phyloP scores from a whole-genome alignment of 2,888 invertebrate species.

The Chalcosyrphus nemorum region DNA sequence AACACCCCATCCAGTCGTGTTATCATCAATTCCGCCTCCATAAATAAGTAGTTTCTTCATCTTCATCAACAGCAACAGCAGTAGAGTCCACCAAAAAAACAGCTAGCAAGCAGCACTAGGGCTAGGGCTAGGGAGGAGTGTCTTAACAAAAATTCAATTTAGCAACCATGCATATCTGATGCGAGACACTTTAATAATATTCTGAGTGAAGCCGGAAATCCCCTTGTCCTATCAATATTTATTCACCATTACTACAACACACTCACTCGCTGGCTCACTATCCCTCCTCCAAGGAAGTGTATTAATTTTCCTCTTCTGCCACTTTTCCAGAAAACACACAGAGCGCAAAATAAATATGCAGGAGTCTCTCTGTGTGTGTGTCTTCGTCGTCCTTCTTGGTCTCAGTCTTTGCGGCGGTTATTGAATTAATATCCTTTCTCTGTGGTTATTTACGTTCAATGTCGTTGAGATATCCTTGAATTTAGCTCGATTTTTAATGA shows the following conservation, averaged over 20 bases:
- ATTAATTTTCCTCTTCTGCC: constrained; percentile 23
- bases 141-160: constrained; percentile 56
- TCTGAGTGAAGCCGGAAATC: constrained; percentile 5
- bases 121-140: not conserved
- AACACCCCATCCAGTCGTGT: constrained; percentile 36
- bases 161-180: constrained; percentile 53
- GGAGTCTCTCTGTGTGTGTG: not conserved
- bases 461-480: constrained; percentile 30
- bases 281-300: constrained; percentile 20
- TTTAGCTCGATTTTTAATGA: constrained; percentile 23
- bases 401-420: constrained; percentile 5
- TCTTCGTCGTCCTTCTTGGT: not conserved
- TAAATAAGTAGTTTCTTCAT: constrained; percentile 65
- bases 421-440: constrained; percentile 59
- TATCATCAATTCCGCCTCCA: constrained; percentile 51
- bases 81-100: not conserved
- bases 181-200: constrained; percentile 49
- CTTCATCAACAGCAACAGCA: constrained; percentile 41
- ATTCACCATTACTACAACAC: constrained; percentile 48
- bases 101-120: too few relatives aligned
- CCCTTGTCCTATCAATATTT: constrained; percentile 60
- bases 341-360: constrained; percentile 20
- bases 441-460: constrained; percentile 58
- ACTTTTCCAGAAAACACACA: not conserved
- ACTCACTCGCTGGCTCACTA: not conserved